Conservation (phyloP, 2,113 vertebrate species). For the Sprattus sprattus region DNA sequence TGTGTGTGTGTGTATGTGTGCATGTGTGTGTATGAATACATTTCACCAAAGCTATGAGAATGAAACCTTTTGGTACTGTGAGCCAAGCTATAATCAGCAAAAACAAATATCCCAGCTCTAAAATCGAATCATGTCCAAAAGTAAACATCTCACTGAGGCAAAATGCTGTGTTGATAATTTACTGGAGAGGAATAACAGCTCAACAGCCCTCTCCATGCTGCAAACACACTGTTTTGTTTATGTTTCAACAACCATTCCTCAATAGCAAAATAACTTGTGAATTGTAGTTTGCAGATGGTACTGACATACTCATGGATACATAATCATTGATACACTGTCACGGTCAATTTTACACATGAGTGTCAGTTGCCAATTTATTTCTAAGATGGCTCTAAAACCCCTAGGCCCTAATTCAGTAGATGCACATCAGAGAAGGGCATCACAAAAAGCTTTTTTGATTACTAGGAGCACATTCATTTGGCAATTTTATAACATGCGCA, state of each 20-base stretch:
- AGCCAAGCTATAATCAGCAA: neutral
- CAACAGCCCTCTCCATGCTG: neutral
- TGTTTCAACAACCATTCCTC: neutral
- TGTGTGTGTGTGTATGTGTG: neutral
- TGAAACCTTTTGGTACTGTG: slow-evolving; percentile 11
- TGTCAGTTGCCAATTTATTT: no score
- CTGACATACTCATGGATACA: no score
- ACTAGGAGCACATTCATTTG: no score
- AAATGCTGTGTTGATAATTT: neutral
- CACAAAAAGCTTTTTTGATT: no score
- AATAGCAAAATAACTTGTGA: no score
- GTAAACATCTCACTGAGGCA: slow-evolving; percentile 11
- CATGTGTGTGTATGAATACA: slow-evolving; percentile 26
- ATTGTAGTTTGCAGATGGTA: no score
- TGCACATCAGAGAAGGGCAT: no score
- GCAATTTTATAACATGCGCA: no score
- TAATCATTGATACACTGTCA: no score
- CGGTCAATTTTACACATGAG: no score
- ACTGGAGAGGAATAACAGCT: neutral
- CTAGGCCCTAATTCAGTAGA: no score
- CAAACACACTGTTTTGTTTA: neutral
- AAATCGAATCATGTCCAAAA: slow-evolving; percentile 1
- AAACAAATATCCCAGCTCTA: neutral
- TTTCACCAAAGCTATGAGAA: neutral
- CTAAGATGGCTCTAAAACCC: no score